phyloP scores from a whole-genome alignment of 2,113 vertebrate species.

The Formicarius rufipectus region DNA sequence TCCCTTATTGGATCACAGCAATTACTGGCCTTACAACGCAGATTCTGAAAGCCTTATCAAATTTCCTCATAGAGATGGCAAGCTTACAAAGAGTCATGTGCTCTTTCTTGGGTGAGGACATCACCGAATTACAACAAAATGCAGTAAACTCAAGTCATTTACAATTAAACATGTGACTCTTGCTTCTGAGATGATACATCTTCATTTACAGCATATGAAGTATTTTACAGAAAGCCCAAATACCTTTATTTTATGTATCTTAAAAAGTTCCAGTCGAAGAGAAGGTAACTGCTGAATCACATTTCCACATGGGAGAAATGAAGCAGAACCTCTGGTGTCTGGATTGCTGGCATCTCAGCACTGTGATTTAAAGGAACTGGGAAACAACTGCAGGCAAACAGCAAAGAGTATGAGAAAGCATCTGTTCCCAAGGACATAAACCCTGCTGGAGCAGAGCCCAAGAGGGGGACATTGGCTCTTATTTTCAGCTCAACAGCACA shows the following conservation, averaged over 20 bases:
- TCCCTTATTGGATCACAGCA: constrained; percentile 74
- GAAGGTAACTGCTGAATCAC: not conserved
- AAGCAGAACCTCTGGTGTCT: not conserved
- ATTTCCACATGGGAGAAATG: not conserved
- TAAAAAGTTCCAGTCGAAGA: constrained; percentile 13
- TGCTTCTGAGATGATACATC: constrained; percentile 41
- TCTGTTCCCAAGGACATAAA: not conserved
- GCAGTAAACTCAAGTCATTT: constrained; percentile 73
- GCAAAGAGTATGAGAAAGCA: not conserved
- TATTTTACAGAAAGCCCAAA: constrained; percentile 46
- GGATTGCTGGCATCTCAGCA: not conserved
- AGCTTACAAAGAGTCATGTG: constrained; percentile 76
- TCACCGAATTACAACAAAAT: constrained; percentile 66
- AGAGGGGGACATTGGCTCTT: not conserved
- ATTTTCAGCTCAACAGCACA: not conserved
- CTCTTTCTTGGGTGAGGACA: constrained; percentile 67
- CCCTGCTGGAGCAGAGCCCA: not conserved
- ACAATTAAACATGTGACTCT: constrained; percentile 66
- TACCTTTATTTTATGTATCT: no score
- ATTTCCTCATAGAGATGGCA: constrained; percentile 62
- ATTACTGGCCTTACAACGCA: constrained; percentile 60
- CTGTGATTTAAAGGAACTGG: not conserved
- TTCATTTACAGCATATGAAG: constrained; percentile 29
- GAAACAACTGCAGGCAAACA: not conserved
- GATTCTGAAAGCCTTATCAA: constrained; percentile 71